Base-by-base conservation (phyloP, 2,888 invertebrate genomes). In the Cheilosia vulpina region DNA sequence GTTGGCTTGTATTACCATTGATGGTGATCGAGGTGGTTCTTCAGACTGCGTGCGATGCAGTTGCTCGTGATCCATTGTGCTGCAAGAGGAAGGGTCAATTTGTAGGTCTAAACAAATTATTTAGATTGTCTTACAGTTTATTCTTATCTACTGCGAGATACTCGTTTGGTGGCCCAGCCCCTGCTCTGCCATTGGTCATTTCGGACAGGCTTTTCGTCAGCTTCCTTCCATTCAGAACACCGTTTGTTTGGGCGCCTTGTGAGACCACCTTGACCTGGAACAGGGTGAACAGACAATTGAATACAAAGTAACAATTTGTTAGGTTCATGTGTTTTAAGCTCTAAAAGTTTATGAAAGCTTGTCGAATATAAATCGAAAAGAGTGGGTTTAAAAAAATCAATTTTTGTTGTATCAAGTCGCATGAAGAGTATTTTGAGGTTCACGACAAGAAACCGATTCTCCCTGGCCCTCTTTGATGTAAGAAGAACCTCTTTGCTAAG, bases 181-280 rank as follows among this genome's bases (percentile, higher is more conserved):
- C 68, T 17, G 52, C 15, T 73, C 88, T 91, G 85, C 92, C 92
- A 79, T 92, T 93, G 9, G 94, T 94, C 53, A 96, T 96, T 93
- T 97, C 97, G 2, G 97, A 97, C 87, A 95, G 95, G 73, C 97
- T 97, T 92, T 97, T 97, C 52, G 96, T 96, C 83, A 97, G 93
- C 92, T 96, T 96, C 88, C 97, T 94, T n/a, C 94, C 94, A 89
- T 95, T 95, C 75, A 95, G 93, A 79, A 94, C 93, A 1, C 97
- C 97, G 92, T 97, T 97, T 2, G 97, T 97, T 93, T 97, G 97
- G 11, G 97, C 97, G 21, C 97, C 97, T 90, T 97, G 97, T 13
- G 97, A 97, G 55, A 97, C 96, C 95, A 97, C 97, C 92, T 96
- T 96, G 21, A 97, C 96, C 94, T 96, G 88, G 0, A 68, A 31